Conservation (phyloP, 2,888 invertebrate species). For the Lampropteryx suffumata region DNA sequence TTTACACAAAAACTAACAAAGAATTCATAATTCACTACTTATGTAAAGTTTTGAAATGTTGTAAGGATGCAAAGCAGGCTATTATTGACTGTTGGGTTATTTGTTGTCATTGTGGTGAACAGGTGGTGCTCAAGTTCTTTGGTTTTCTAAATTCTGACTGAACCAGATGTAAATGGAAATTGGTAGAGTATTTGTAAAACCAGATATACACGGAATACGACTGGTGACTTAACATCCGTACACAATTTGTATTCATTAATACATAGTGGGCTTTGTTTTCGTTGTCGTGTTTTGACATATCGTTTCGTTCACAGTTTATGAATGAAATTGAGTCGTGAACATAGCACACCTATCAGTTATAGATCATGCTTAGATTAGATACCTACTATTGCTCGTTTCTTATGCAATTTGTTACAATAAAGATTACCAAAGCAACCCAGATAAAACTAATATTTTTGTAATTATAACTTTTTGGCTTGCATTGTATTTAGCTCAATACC, state of each 20-base stretch:
- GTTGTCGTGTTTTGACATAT: constrained; percentile 72
- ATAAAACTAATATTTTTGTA: no score
- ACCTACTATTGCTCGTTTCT: constrained; percentile 38
- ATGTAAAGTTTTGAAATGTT: not conserved
- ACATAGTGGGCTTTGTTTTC: constrained; percentile 68
- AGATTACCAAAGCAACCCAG: constrained; percentile 3
- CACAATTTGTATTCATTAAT: constrained; percentile 32
- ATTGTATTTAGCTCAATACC: not conserved
- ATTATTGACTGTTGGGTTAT: constrained; percentile 33
- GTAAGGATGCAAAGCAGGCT: not conserved
- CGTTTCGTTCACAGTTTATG: constrained; percentile 65
- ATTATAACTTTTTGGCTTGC: no score
- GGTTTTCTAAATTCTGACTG: no score
- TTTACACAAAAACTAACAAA: constrained; percentile 33
- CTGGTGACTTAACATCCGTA: constrained; percentile 30
- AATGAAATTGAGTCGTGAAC: constrained; percentile 72
- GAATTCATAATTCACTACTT: constrained; percentile 13
- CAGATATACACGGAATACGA: constrained; percentile 26
- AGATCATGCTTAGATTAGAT: constrained; percentile 66
- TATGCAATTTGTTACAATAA: constrained; percentile 32
- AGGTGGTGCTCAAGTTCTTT: constrained; percentile 68
- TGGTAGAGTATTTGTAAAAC: constrained; percentile 28
- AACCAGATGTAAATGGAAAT: constrained; percentile 57
- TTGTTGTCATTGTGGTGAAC: constrained; percentile 75
- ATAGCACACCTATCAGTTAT: constrained; percentile 67